Evolutionary conservation across 2,113 vertebrate species (phyloP).

Genomic region (Silurus meridionalis): DNA sequence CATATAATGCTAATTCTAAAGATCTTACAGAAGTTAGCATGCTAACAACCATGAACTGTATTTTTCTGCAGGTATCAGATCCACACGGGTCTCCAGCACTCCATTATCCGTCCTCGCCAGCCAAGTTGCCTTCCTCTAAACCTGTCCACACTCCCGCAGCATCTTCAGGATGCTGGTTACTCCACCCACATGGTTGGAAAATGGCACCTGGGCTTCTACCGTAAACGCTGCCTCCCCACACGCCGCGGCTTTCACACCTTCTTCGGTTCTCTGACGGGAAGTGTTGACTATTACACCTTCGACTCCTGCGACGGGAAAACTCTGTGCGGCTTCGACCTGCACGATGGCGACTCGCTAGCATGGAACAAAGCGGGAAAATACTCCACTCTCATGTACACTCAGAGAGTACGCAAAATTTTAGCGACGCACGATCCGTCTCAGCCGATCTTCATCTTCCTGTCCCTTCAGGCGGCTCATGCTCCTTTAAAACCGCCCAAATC

Average conservation of each 20-base stretch:
- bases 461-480: conserved; percentile 91
- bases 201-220: conserved; percentile 97
- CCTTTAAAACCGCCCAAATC: conserved; percentile 88
- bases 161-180: conserved; percentile 86
- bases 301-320: conserved; percentile 88
- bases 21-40: neutral
- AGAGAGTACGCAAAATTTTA: conserved; percentile 86
- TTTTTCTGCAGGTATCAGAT: conserved; percentile 86
- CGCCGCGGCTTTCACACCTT: conserved; percentile 89
- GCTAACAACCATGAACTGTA: neutral
- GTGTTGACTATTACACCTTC: conserved; percentile 92
- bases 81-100: conserved; percentile 94
- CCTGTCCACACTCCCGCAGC: conserved; percentile 88
- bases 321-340: conserved; percentile 88
- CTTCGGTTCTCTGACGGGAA: conserved; percentile 91
- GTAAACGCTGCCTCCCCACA: conserved; percentile 89
- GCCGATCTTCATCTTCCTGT: conserved; percentile 91
- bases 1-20: neutral
- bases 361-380: conserved; percentile 90
- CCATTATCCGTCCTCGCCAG: conserved; percentile 91
- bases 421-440: conserved; percentile 78
- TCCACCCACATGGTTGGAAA: conserved; percentile 95
- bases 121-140: conserved; percentile 88
- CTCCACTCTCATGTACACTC: conserved; percentile 87
- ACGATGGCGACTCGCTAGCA: conserved; percentile 84